Base-by-base conservation (phyloP, 1,140 invertebrate genomes). In the Pogonus chalceus region DNA sequence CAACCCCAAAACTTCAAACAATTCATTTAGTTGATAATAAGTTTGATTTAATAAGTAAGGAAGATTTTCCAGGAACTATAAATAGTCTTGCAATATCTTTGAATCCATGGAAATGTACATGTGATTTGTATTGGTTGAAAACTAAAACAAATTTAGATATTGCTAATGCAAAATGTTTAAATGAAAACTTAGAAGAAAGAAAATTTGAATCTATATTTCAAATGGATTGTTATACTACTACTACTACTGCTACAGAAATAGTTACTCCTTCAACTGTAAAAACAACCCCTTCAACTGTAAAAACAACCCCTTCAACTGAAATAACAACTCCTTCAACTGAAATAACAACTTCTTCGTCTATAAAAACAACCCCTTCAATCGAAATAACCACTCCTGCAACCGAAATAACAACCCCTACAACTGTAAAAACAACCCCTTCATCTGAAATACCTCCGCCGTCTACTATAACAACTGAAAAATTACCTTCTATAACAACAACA, bases 101-200 rank as follows among this genome's bases (percentile, higher is more conserved):
- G n/a, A 60, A 60, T 50, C 16, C 9, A 1, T 58, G 48, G 49
- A 26, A 53, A 1, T 60, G 59, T 24, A 35, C 51, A 37, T 58
- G 57, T 43, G 23, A 49, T 14, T 49, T 60, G n/a, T 31, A 7
- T 31, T 14, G 26, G 26, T 31, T n/a, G 14, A 31, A 14, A 31
- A 7, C 26, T 7, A 4, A 31, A 31, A 31, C 4, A 14, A 31
- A 7, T 31, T 31, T 14, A 31, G 26, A 31, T 31, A 4, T 4
- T 7, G 26, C 26, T 7, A 14, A 31, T 31, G 26, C 26, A 31
- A 31, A 14, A 31, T 31, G 26, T 31, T 7, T 31, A 31, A 14
- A 14, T 4, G 4, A 31, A 31, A 4, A 31, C 4, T 31, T 31
- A 7, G 14, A 31, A 7, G 26, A 31, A 31, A 14, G 26, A 4